Percentiles rank a stretch among this genome's conserved stretches.
These are phyloP conservation scores for Gorsachius goisagi DNA, from an alignment of 2,113 vertebrate species.

Conservation along the genomic window DNA sequence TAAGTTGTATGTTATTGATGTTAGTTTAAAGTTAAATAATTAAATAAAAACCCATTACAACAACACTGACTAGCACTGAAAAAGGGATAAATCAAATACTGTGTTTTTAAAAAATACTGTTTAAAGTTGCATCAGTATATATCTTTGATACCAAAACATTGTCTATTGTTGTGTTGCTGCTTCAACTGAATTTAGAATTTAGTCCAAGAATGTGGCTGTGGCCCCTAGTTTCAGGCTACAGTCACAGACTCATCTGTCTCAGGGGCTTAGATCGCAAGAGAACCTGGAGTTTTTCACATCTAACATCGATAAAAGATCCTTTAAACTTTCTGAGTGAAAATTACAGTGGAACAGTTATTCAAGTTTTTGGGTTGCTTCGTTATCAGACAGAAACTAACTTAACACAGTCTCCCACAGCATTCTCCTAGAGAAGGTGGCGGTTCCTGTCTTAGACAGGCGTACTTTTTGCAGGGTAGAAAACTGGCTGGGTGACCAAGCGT, in stretches of 20 bases:
- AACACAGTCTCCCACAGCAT: too few species aligned
- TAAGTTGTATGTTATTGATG: not conserved
- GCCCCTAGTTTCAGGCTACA: not conserved
- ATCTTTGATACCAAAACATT: not conserved
- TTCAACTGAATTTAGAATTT: not conserved
- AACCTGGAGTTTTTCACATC: not conserved
- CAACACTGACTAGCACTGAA: not conserved
- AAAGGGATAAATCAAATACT: not conserved
- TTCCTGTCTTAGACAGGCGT: too few species aligned
- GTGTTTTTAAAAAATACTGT: accelerated
- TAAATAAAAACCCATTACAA: not conserved
- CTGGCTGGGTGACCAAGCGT: too few species aligned
- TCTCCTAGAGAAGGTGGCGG: too few species aligned
- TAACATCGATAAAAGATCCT: not conserved
- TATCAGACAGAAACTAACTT: not conserved
- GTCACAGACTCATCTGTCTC: not conserved
- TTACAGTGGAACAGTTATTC: not conserved
- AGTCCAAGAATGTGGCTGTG: not conserved
- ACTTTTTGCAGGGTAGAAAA: too few species aligned
- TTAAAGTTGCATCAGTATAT: not conserved
- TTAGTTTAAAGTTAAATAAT: not conserved
- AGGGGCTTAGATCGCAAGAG: not conserved
- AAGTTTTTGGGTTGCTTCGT: not conserved
- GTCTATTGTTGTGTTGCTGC: not conserved
- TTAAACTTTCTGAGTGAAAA: not conserved